Percentiles rank a stretch among this genome's conserved stretches.
Evolutionary conservation across 2,797 vertebrate genomes (phyloP).

Genomic region (Siniperca obscura): DNA sequence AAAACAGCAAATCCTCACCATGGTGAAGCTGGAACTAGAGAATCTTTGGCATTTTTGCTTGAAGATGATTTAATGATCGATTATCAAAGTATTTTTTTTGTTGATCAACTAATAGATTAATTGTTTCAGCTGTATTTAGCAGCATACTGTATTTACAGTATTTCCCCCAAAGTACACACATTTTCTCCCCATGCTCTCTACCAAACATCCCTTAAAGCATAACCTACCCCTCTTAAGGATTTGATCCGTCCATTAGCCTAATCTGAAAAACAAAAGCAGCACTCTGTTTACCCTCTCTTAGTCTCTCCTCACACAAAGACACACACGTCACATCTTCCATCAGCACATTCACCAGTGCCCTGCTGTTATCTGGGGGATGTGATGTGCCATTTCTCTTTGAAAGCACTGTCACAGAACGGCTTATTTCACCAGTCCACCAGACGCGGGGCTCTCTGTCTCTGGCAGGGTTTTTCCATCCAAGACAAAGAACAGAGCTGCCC

Average conservation of each 20-base stretch:
- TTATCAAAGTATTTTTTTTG: background rate
- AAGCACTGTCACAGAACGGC: constrained; percentile 77
- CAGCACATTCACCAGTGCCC: constrained; percentile 75
- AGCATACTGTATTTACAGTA: constrained; percentile 29
- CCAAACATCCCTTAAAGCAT: constrained; percentile 55
- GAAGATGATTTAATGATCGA: background rate
- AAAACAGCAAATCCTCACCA: background rate
- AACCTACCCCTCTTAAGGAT: constrained; percentile 68
- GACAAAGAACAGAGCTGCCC: constrained; percentile 78
- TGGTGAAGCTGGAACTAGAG: background rate
- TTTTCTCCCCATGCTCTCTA: constrained; percentile 17
- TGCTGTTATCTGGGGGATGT: constrained; percentile 78
- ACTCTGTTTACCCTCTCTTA: constrained; percentile 51
- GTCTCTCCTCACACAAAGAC: constrained; percentile 5
- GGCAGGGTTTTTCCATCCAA: constrained; percentile 72
- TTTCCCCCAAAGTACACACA: constrained; percentile 27
- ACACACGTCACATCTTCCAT: constrained; percentile 66
- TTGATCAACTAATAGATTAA: background rate
- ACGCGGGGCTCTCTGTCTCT: constrained; percentile 67
- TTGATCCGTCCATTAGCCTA: constrained; percentile 76
- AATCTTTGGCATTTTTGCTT: background rate
- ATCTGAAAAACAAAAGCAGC: constrained; percentile 80
- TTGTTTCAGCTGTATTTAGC: constrained; percentile 9
- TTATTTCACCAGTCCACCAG: constrained; percentile 80
- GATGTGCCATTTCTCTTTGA: constrained; percentile 80